Conservation (phyloP, 2,888 invertebrate genomes). For the Acrobasis repandana region DNA sequence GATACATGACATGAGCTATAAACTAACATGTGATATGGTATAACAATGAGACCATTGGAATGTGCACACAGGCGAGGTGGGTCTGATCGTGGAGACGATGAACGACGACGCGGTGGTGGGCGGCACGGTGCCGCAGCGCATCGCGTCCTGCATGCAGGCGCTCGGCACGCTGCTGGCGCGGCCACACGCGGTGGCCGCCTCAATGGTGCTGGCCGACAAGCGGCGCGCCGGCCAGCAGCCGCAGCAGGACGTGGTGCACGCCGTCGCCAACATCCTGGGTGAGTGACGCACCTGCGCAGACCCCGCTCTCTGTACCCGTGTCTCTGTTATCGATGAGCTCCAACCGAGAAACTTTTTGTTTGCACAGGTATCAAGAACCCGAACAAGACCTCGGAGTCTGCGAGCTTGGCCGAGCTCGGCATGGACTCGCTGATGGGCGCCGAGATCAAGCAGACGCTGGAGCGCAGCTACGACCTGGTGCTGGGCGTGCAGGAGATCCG, state of each 20-base stretch:
- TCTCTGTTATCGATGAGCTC: too few relatives aligned
- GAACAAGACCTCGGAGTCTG: constrained; percentile 87
- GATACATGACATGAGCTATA: too few relatives aligned
- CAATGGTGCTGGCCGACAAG: constrained; percentile 95
- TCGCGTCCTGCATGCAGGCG: constrained; percentile 93
- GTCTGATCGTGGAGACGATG: constrained; percentile 94
- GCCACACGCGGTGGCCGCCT: constrained; percentile 90
- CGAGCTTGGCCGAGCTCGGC: constrained; percentile 95
- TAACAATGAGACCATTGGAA: not conserved
- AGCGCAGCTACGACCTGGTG: constrained; percentile 95
- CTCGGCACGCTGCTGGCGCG: constrained; percentile 96
- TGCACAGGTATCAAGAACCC: constrained; percentile 91
- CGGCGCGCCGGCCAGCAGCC: constrained; percentile 84
- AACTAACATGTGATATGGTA: too few relatives aligned
- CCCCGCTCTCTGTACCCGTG: too few relatives aligned
- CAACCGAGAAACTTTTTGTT: too few relatives aligned
- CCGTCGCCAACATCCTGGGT: constrained; percentile 94
- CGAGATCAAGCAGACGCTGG: constrained; percentile 98
- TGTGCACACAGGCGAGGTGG: constrained; percentile 88
- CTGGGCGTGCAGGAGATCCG: constrained; percentile 96
- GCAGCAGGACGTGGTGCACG: constrained; percentile 84
- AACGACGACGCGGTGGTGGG: constrained; percentile 95
- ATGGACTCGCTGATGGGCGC: constrained; percentile 99
- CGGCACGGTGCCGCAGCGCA: constrained; percentile 97
- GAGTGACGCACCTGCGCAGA: not conserved